These are phyloP conservation scores for Lagenorhynchus albirostris DNA, from an alignment of 2,113 vertebrate genomes.

Conservation along the genomic window DNA sequence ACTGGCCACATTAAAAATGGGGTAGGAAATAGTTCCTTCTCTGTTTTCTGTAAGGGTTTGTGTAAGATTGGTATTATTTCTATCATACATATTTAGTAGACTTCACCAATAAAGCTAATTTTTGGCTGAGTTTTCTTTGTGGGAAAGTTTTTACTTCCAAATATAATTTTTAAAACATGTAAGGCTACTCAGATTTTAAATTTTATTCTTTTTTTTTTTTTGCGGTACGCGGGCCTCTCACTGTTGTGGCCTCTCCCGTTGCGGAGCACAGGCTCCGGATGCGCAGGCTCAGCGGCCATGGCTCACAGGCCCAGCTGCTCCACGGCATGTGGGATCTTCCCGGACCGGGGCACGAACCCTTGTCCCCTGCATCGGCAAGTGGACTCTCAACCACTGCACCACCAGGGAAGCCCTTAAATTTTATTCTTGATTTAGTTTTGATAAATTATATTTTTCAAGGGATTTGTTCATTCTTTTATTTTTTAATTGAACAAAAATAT, in stretches of 20 bases:
- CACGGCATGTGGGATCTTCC: too few relatives aligned
- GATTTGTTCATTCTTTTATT: background rate
- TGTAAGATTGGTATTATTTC: background rate
- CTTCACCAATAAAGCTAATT: background rate
- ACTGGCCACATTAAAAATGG: background rate
- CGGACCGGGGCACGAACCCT: too few relatives aligned
- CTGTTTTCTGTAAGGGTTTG: background rate
- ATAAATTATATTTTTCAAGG: conserved; percentile 15
- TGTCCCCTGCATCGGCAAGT: too few relatives aligned
- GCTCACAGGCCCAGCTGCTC: too few relatives aligned
- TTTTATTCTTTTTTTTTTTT: background rate
- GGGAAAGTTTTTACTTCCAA: background rate
- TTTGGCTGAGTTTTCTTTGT: background rate
- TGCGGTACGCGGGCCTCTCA: too few relatives aligned
- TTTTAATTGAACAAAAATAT: background rate
- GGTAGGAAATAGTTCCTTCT: background rate
- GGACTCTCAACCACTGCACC: too few relatives aligned
- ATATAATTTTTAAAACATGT: background rate
- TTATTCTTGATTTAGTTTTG: background rate
- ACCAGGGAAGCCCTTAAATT: too few relatives aligned
- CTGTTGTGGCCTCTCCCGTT: too few relatives aligned
- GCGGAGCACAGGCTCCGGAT: too few relatives aligned
- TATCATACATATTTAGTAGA: background rate
- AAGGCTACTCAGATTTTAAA: background rate
- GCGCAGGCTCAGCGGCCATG: too few relatives aligned